phyloP scores from a whole-genome alignment of 2,888 invertebrate species.

The Sycophila texana region DNA sequence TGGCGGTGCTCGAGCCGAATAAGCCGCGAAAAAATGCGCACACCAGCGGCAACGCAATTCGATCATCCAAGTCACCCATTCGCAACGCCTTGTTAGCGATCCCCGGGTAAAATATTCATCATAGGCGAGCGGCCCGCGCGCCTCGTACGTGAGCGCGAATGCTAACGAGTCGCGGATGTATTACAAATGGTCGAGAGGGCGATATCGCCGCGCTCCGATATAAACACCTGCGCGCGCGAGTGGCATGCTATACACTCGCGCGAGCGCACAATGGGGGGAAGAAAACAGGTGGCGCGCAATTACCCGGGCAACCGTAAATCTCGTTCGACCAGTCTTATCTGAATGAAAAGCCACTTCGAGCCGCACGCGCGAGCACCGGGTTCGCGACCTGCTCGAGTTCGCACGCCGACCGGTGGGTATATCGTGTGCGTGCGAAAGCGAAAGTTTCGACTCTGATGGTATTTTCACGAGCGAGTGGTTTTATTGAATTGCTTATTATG shows the following conservation, averaged over 20 bases:
- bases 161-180: no score
- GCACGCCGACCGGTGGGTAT: not conserved
- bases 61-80: no score
- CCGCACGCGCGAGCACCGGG: not conserved
- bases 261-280: not conserved
- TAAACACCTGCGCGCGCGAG: conserved; percentile 5
- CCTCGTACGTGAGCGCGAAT: no score
- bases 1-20: no score
- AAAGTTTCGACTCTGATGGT: not conserved
- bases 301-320: conserved; percentile 17
- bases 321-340: conserved; percentile 17
- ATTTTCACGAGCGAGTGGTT: not conserved
- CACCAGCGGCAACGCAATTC: no score
- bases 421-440: not conserved
- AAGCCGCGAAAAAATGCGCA: no score
- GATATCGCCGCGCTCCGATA: not conserved
- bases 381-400: not conserved
- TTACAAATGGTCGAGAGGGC: no score
- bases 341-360: not conserved
- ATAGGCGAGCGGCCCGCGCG: no score
- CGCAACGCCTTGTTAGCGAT: no score
- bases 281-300: conserved; percentile 2
- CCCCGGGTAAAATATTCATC: no score
- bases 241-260: not conserved
- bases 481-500: no score